Conservation (phyloP, 2,113 vertebrate genomes). For the Cnemophilus loriae region DNA sequence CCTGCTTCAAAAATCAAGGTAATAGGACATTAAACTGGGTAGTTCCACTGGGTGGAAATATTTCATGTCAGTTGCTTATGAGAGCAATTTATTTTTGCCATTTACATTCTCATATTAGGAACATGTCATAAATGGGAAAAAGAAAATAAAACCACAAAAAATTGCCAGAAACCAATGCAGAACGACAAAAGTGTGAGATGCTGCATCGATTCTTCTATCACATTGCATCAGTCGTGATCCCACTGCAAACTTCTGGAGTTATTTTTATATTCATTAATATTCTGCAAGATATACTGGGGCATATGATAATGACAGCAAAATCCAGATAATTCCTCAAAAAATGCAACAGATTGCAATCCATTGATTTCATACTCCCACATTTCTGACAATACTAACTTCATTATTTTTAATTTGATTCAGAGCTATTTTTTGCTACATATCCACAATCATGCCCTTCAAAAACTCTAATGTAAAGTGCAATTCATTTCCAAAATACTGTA, state of each 20-base stretch:
- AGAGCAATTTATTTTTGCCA: not conserved
- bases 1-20: not conserved
- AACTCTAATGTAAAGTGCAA: not conserved
- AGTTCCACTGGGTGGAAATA: not conserved
- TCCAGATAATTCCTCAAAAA: not conserved
- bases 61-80: not conserved
- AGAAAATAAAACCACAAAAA: not conserved
- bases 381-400: not conserved
- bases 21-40: not conserved
- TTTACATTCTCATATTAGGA: not conserved
- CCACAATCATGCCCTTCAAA: not conserved
- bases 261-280: conserved; percentile 12
- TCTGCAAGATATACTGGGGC: not conserved
- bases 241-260: not conserved
- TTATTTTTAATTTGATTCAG: conserved; percentile 27
- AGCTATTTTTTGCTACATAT: conserved; percentile 29
- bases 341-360: not conserved
- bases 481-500: conserved; percentile 7
- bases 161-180: not conserved
- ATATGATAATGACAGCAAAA: not conserved
- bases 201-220: not conserved
- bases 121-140: not conserved
- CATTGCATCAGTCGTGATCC: not conserved
- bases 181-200: not conserved
- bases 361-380: not conserved